Conservation (phyloP, 2,113 vertebrate species). For the Macquaria ambigua region DNA sequence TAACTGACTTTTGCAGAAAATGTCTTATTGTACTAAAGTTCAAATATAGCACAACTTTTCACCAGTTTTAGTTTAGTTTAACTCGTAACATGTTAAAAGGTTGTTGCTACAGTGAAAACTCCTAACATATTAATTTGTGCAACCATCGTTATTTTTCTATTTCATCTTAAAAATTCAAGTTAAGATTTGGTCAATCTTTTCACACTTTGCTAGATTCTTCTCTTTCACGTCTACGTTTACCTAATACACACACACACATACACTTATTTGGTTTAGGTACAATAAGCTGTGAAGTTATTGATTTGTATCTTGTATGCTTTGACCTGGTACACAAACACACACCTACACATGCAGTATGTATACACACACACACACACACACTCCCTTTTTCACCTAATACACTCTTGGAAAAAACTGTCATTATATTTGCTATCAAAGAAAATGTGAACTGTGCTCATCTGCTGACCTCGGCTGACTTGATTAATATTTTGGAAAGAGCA, state of each 20-base stretch:
- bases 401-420: neutral
- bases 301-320: neutral
- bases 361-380: neutral
- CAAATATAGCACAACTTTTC: too few relatives aligned
- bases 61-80: too few relatives aligned
- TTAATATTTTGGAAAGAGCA: neutral
- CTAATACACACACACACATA: neutral
- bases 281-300: neutral
- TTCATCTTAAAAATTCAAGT: too few relatives aligned
- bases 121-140: neutral
- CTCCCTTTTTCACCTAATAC: neutral
- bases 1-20: too few relatives aligned
- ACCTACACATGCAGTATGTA: neutral
- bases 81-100: too few relatives aligned
- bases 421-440: neutral
- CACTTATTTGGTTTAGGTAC: neutral
- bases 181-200: too few relatives aligned
- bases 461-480: neutral
- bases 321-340: conserved; percentile 2
- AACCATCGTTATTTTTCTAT: too few relatives aligned
- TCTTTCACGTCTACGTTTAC: neutral
- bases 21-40: too few relatives aligned
- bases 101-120: too few relatives aligned
- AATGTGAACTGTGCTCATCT: neutral
- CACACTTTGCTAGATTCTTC: too few relatives aligned